Percentiles rank a stretch among this genome's conserved stretches.
phyloP scores from a whole-genome alignment of 2,113 vertebrate genomes.

The Chlamydotis undulata region DNA sequence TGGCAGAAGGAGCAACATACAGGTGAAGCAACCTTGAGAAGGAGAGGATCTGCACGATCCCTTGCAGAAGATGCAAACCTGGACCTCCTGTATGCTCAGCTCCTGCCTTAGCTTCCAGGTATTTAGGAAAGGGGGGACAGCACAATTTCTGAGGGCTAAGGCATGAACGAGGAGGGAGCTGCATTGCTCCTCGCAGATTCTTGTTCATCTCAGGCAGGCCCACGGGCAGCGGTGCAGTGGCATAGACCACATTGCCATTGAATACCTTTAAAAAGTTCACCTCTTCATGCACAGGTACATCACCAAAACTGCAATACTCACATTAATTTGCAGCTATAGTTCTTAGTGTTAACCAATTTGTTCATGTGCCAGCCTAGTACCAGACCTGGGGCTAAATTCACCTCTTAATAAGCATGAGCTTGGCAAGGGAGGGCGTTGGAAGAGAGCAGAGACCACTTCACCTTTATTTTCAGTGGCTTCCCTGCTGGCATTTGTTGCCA shows the following conservation, averaged over 20 bases:
- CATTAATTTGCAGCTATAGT: background rate
- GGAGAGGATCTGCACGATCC: background rate
- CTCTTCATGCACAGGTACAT: background rate
- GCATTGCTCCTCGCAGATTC: background rate
- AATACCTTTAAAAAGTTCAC: background rate
- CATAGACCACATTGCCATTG: background rate
- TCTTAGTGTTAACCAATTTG: background rate
- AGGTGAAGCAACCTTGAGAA: accelerated
- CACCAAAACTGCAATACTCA: background rate
- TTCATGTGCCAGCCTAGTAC: background rate
- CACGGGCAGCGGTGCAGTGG: background rate
- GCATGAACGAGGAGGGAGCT: background rate
- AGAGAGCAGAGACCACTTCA: background rate
- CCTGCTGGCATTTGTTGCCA: background rate
- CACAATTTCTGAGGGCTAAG: accelerated
- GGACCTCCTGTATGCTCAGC: background rate
- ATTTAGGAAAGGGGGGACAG: background rate
- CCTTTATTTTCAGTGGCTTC: background rate
- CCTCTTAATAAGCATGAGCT: background rate
- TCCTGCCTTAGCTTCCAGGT: background rate
- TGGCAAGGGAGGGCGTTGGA: background rate
- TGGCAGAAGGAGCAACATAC: background rate
- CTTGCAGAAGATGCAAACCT: background rate
- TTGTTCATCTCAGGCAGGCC: background rate
- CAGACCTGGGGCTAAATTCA: background rate